Base-by-base conservation (phyloP, 2,888 invertebrate species). In the Crepidodera aurea region DNA sequence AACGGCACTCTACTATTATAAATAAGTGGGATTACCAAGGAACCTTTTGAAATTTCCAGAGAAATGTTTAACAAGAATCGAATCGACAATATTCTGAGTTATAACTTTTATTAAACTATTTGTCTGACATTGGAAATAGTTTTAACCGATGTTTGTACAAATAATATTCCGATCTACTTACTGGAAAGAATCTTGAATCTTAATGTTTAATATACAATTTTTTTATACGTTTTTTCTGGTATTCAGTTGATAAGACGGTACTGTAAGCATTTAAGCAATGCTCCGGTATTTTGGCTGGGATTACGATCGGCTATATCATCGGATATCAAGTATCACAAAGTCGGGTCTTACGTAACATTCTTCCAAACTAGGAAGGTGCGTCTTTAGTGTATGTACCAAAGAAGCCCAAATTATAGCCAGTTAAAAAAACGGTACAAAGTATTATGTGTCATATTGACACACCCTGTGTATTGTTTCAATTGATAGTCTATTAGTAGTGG, bases 391-490 rank as follows among this genome's bases (percentile, higher is more conserved):
- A n/a, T 13, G 32, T 6, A 51, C 15, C 51, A 37, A 13, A 51
- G 32, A n/a, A 51, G 51, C 32, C 51, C n/a, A 51, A 50, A 51
- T 32, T 51, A 34, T 37, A 48, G 10, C 15, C 29, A 46, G 16
- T 29, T 42, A 22, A 48, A 48, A 48, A 29, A 27, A 48, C 44
- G 29, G 29, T 29, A 29, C 5, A 19, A 22, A 46, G 13, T 46
- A 48, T 48, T 16, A 29, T 48, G 13, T 29, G 48, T 48, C 48
- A 48, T 16, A 29, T 13, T 12, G 50, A 50, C 50, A 50, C 50
- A 50, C 50, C 50, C 50, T 29, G 29, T 29, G 50, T 50, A 50
- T 50, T 50, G 50, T 50, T 22, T 50, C 32, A 50, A 50, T 44
- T 8, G 22, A 44, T 44, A 16, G 39, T 12, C 12, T 19, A 44